phyloP scores from a whole-genome alignment of 2,113 vertebrate genomes.

The Toxostoma redivivum region DNA sequence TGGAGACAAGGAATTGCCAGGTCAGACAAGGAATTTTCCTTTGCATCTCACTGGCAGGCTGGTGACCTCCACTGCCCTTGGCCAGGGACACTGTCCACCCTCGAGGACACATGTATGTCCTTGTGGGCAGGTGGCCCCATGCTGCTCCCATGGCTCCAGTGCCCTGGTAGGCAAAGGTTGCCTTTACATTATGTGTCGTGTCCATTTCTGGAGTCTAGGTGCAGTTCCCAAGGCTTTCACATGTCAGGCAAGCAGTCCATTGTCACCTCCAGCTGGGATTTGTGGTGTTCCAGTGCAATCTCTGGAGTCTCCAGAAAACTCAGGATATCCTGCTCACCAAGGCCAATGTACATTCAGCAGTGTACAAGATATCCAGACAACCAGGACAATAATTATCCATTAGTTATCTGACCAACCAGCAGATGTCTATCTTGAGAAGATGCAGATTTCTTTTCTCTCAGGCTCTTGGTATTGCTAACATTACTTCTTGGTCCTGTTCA shows the following conservation, averaged over 20 bases:
- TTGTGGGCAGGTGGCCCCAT: too few relatives aligned
- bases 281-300: not conserved
- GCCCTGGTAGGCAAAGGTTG: fast-evolving
- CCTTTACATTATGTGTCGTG: fast-evolving
- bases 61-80: not conserved
- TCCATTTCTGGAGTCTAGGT: not conserved
- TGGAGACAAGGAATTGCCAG: too few relatives aligned
- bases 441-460: not conserved
- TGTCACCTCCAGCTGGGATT: not conserved
- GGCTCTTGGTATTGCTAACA: not conserved
- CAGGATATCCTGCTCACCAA: not conserved
- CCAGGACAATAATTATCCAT: not conserved
- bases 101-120: fast-evolving
- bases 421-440: not conserved
- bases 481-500: not conserved
- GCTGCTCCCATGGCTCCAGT: not conserved
- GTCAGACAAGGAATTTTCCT: not conserved
- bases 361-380: not conserved
- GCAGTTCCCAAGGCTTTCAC: not conserved
- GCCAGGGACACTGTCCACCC: not conserved
- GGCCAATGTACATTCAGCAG: not conserved
- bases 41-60: not conserved
- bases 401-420: not conserved
- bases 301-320: not conserved
- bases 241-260: not conserved